A percentile compares a stretch with the other conserved stretches of the same genome.
Conservation (phyloP, 2,113 vertebrate genomes). For the Pachycephala philippinensis region DNA sequence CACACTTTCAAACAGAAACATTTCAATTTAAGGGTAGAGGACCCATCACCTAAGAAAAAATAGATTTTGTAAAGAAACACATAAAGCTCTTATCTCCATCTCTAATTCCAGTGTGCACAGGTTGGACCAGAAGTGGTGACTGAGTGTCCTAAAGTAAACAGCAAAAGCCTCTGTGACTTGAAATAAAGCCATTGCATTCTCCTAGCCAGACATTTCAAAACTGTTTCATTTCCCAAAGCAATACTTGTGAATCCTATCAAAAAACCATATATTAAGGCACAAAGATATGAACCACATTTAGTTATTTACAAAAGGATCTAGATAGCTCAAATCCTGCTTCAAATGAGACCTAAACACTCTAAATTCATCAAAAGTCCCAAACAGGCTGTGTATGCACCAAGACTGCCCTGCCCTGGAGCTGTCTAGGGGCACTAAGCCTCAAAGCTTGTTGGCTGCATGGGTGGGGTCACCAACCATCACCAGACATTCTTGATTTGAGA, state of each 20-base stretch:
- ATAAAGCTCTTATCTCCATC: not conserved
- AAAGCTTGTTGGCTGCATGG: not conserved
- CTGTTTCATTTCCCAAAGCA: not conserved
- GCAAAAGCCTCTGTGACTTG: not conserved
- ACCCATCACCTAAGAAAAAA: not conserved
- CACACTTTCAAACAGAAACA: not conserved
- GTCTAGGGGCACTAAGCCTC: not conserved
- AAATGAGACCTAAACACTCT: not conserved
- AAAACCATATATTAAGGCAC: not conserved
- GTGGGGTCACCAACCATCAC: not conserved
- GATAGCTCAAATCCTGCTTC: not conserved
- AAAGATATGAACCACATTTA: not conserved
- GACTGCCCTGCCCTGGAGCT: not conserved
- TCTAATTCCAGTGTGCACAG: not conserved
- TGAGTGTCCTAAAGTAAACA: not conserved
- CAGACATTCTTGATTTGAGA: not conserved
- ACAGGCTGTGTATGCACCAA: not conserved
- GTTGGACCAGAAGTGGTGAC: not conserved
- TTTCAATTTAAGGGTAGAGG: not conserved
- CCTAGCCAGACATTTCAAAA: not conserved
- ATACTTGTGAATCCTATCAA: not conserved
- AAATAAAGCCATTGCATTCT: not conserved
- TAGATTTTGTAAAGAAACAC: not conserved
- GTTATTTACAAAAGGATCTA: not conserved
- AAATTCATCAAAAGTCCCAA: not conserved